Percentiles rank a stretch among this genome's conserved stretches.
These are phyloP conservation scores for Sebastolobus alascanus DNA, from an alignment of 2,797 vertebrate species.

Conservation along the genomic window DNA sequence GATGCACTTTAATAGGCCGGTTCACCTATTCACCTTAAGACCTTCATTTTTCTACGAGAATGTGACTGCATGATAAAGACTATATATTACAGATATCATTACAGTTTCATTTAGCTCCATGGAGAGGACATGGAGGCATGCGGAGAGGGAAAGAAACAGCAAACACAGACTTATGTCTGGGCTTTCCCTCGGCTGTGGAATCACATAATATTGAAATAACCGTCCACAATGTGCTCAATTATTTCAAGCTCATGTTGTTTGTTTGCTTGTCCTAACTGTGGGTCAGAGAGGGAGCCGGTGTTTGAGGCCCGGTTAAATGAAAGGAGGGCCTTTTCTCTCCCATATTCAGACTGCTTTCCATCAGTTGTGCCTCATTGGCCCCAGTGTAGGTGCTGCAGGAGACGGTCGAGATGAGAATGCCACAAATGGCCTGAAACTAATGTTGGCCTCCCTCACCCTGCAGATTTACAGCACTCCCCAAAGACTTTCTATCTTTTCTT, in stretches of 20 bases:
- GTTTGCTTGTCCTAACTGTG: slow-evolving; percentile 37
- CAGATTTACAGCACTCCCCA: slow-evolving; percentile 72
- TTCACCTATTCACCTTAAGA: slow-evolving; percentile 55
- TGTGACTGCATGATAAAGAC: slow-evolving; percentile 44
- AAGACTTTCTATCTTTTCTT: slow-evolving; percentile 57
- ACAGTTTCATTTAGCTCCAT: slow-evolving; percentile 27
- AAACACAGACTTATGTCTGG: slow-evolving; percentile 22
- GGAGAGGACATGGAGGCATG: slow-evolving; percentile 20
- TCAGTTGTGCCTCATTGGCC: slow-evolving; percentile 78
- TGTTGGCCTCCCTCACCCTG: slow-evolving; percentile 74
- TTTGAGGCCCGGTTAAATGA: slow-evolving; percentile 64
- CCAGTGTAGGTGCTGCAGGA: slow-evolving; percentile 72
- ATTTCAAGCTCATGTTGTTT: slow-evolving; percentile 55
- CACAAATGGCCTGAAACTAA: slow-evolving; percentile 84
- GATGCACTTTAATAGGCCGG: slow-evolving; percentile 33
- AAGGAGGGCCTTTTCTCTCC: slow-evolving; percentile 60
- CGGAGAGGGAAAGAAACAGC: slow-evolving; percentile 22
- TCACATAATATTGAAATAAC: slow-evolving; percentile 50
- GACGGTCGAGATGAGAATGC: slow-evolving; percentile 77
- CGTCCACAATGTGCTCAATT: slow-evolving; percentile 45
- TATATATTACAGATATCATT: slow-evolving; percentile 22
- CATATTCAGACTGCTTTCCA: slow-evolving; percentile 72
- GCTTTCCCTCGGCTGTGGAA: slow-evolving; percentile 30
- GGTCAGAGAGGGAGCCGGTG: slow-evolving; percentile 51
- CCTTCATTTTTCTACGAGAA: slow-evolving; percentile 14